These are phyloP conservation scores for Ectropis grisescens DNA, from an alignment of 1,140 invertebrate species.

Conservation along the genomic window DNA sequence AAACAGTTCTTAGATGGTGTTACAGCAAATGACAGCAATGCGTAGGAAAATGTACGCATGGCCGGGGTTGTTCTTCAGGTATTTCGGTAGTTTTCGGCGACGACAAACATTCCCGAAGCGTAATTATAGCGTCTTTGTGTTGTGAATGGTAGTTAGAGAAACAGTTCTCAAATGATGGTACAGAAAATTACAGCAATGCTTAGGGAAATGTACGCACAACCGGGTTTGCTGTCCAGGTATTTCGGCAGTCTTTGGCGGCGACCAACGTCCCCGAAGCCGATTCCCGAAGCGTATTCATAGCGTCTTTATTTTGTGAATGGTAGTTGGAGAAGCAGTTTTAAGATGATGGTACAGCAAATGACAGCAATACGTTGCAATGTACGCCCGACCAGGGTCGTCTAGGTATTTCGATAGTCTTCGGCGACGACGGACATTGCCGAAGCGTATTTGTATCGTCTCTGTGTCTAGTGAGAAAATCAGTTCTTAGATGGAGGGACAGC, in stretches of 20 bases:
- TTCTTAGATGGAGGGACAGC: too few relatives aligned
- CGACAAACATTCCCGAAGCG: conserved; percentile 12
- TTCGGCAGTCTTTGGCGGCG: conserved; percentile 12
- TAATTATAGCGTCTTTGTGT: background rate
- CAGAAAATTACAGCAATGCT: conserved; percentile 61
- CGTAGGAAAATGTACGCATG: conserved; percentile 41
- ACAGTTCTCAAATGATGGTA: too few relatives aligned
- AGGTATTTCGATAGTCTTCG: conserved; percentile 39
- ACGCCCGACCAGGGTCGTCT: conserved; percentile 44
- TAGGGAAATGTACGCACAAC: conserved; percentile 40
- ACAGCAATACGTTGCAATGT: conserved; percentile 63
- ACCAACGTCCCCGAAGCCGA: too few relatives aligned
- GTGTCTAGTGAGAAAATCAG: too few relatives aligned
- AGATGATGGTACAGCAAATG: too few relatives aligned
- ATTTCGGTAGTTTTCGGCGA: conserved; percentile 19
- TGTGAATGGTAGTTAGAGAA: too few relatives aligned
- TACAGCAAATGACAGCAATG: conserved; percentile 64
- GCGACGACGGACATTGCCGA: conserved; percentile 11
- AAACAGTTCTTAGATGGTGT: too few relatives aligned
- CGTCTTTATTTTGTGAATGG: too few relatives aligned
- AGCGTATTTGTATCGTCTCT: background rate
- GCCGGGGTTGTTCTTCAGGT: conserved; percentile 61
- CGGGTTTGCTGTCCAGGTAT: conserved; percentile 62
- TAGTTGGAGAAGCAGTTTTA: too few relatives aligned
- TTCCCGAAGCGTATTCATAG: conserved; percentile 6